Evolutionary conservation across 2,888 invertebrate genomes (phyloP), one percentile per base, ranked within the genome.

Genomic region (Cataglyphis altisquamis): DNA sequence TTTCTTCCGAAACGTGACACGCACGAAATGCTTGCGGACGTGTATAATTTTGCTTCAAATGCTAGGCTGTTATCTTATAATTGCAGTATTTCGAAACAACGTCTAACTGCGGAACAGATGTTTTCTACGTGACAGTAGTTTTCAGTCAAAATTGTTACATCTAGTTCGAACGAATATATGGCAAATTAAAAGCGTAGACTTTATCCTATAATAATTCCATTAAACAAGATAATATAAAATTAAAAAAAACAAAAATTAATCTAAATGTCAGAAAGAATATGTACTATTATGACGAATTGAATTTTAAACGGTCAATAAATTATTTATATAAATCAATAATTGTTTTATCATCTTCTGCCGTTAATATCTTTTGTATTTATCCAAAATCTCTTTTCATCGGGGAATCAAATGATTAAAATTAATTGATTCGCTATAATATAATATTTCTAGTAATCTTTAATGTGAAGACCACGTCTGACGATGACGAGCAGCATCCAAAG

Each of bases 1-100:
- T 21, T 66, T 36, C 64, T 66, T 66, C 36, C n/a, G 4, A 39
- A 39, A 39, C n/a, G n/a, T 67, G 6, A n/a, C 29, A 15, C 15
- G 36, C 39, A 10, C 18, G 18, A 66, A 66, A 77, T 67, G 29
- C 29, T 64, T 64, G 63, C n/a, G 55, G 84, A 80, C 78, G 81
- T 66, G 86, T 62, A 72, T 63, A 88, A 84, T 88, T 88, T 81
- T n/a, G 41, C 55, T 85, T 73, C 83, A 84, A 83, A 87, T 85
- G 87, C 84, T 67, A 48, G 39, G 57, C 29, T 45, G 67, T 66
- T 66, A 67, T 83, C 83, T 82, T 85, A 74, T 86, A 85, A 88
- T 88, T 81, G 81, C 77, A 72, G 62, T 39, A 60, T 73, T 82
- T 82, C n/a, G 66, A 67, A 48, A 74, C 68, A 62, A 81, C 25